These are phyloP conservation scores for Tridacna gigas DNA, from an alignment of 2,888 invertebrate genomes.

Conservation along the genomic window DNA sequence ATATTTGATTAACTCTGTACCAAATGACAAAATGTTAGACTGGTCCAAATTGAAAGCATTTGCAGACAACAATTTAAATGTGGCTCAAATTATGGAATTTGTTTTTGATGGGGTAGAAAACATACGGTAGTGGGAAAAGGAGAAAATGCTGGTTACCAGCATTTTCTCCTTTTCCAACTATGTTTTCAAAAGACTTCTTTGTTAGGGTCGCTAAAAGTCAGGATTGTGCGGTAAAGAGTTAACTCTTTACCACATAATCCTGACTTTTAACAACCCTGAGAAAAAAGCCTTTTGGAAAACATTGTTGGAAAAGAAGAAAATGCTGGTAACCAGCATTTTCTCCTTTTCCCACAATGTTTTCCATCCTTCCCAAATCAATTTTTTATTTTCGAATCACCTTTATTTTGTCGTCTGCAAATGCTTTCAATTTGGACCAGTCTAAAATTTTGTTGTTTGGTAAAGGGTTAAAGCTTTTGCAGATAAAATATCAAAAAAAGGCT, in stretches of 20 bases:
- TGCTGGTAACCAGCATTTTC: neutral
- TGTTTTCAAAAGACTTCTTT: neutral
- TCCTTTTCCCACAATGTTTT: neutral
- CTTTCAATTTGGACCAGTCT: too few species aligned
- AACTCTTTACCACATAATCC: neutral
- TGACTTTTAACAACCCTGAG: neutral
- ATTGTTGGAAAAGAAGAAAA: neutral
- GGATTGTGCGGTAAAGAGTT: neutral
- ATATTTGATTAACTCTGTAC: neutral
- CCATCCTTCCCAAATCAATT: neutral
- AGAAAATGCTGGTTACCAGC: conserved; percentile 16
- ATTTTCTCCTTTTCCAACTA: neutral
- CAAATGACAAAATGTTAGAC: neutral
- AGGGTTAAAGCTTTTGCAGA: too few species aligned
- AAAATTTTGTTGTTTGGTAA: too few species aligned
- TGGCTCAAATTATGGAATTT: neutral
- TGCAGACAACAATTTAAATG: neutral
- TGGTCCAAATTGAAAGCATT: neutral
- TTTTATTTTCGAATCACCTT: too few species aligned
- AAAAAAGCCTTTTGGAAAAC: neutral
- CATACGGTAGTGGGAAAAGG: conserved; percentile 6
- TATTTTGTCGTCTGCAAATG: too few species aligned
- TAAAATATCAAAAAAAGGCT: too few species aligned
- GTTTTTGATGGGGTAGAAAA: neutral
- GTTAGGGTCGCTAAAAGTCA: neutral